A percentile compares a stretch with the other conserved stretches of the same genome.
Conservation (phyloP, 1,140 invertebrate species). For the Penaeus indicus region DNA sequence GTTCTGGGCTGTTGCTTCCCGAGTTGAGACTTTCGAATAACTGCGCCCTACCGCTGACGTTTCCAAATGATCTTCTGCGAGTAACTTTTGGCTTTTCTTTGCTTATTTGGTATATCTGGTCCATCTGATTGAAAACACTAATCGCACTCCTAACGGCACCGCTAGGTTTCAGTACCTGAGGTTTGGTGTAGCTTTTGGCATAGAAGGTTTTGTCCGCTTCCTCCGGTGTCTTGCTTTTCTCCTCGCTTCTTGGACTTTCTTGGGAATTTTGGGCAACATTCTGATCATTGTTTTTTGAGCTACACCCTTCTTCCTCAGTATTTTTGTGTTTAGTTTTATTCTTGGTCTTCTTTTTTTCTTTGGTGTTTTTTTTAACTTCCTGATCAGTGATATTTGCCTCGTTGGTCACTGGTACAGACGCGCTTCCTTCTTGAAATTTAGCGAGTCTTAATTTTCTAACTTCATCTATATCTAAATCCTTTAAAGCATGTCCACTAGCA, state of each 20-base stretch:
- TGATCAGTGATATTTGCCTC: background rate
- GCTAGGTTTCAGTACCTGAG: conserved; percentile 58
- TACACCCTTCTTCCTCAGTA: background rate
- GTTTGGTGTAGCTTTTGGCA: conserved; percentile 49
- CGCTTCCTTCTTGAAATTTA: conserved; percentile 45
- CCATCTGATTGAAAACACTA: conserved; percentile 66
- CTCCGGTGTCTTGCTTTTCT: background rate
- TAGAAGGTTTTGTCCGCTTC: conserved; percentile 43
- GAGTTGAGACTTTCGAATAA: conserved; percentile 50
- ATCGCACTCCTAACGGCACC: conserved; percentile 59
- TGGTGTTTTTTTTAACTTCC: background rate
- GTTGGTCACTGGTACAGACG: background rate
- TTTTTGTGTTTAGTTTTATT: background rate
- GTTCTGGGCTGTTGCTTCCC: conserved; percentile 65
- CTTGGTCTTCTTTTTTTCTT: too few relatives aligned
- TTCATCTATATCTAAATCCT: background rate
- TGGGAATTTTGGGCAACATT: background rate
- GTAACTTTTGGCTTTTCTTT: conserved; percentile 75
- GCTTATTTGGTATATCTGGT: conserved; percentile 68
- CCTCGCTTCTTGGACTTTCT: conserved; percentile 12
- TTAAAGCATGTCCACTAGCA: too few relatives aligned
- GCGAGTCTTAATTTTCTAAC: conserved; percentile 45
- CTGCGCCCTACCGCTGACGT: conserved; percentile 75
- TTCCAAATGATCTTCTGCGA: conserved; percentile 79
- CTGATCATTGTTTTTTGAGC: background rate